Conservation (phyloP, 2,888 invertebrate genomes). For the Drosophila ochracea region DNA sequence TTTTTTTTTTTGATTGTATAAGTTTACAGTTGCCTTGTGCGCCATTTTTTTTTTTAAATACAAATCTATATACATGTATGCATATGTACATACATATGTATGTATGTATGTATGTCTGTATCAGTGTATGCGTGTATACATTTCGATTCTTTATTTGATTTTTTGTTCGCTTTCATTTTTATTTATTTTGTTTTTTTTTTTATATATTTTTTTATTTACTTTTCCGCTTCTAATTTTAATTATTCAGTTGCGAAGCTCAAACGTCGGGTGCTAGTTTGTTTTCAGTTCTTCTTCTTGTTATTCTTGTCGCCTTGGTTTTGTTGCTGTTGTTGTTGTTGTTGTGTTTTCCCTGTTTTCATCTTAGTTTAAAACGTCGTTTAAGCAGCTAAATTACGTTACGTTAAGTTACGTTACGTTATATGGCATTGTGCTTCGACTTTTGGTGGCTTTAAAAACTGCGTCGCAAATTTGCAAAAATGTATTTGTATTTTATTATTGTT, state of each 20-base stretch:
- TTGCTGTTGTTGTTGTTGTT: constrained; percentile 26
- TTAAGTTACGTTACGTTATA: constrained; percentile 24
- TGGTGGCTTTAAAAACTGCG: constrained; percentile 66
- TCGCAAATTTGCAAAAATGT: constrained; percentile 63
- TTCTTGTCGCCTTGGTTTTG: constrained; percentile 25
- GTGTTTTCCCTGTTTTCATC: constrained; percentile 23
- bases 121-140: constrained; percentile 40
- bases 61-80: constrained; percentile 31
- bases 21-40: constrained; percentile 76
- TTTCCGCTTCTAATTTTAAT: constrained; percentile 78
- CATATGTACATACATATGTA: constrained; percentile 31
- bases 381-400: constrained; percentile 50
- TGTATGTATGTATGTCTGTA: constrained; percentile 1
- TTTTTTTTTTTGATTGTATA: constrained; percentile 69
- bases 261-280: constrained; percentile 76
- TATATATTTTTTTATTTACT: constrained; percentile 64
- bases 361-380: constrained; percentile 61
- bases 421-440: constrained; percentile 40
- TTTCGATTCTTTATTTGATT: constrained; percentile 64
- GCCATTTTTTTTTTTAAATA: constrained; percentile 66
- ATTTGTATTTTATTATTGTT: constrained; percentile 31
- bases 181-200: constrained; percentile 3
- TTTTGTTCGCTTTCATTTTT: constrained; percentile 36
- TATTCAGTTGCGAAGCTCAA: constrained; percentile 78
- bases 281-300: constrained; percentile 59